Evolutionary conservation across 2,797 vertebrate species (phyloP), one percentile per base, ranked within the genome.

Genomic region (Arrhamphus sclerolepis): DNA sequence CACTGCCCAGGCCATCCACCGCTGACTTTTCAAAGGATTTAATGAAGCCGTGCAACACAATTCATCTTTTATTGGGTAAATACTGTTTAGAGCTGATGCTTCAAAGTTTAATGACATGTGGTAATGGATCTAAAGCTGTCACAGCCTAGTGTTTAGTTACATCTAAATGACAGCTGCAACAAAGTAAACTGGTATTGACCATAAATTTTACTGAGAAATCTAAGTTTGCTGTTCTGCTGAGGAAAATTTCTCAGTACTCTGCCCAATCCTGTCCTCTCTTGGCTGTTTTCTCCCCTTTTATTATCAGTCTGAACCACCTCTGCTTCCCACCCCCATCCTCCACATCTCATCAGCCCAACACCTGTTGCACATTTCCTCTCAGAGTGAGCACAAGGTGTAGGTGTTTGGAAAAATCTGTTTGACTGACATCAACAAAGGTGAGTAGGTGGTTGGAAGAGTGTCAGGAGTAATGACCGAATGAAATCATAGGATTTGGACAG

Each of bases 311-410:
- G 66, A 58, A 66, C 47, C 43, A 47, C 54, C 65, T n/a, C 44
- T 38, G 4, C 51, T 41, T 31, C 44, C 46, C 48, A 51, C 53
- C 41, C 48, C 21, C 21, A 49, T 62, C 60, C 71, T 82, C 74
- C 73, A 38, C 29, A 16, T 55, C 82, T 74, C 87, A 75, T 84
- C 81, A 63, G 71, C 61, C 66, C 24, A 80, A 89, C 89, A 91
- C 89, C 90, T 90, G 87, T 85, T 89, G 74, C 82, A 86, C 83
- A 90, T 91, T 90, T 90, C 83, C 87, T 86, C 78, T 62, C 73
- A 80, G 83, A 77, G 80, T 13, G 51, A 54, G 76, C 74, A 79
- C 66, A 74, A 86, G 72, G 82, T 90, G 87, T 87, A 90, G 89
- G 87, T 89, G 87, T 90, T 87, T 86, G 84, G 83, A 87, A 86